Percentiles rank a stretch among this genome's conserved stretches.
Conservation (phyloP, 1,140 invertebrate genomes). For the Portunus trituberculatus region DNA sequence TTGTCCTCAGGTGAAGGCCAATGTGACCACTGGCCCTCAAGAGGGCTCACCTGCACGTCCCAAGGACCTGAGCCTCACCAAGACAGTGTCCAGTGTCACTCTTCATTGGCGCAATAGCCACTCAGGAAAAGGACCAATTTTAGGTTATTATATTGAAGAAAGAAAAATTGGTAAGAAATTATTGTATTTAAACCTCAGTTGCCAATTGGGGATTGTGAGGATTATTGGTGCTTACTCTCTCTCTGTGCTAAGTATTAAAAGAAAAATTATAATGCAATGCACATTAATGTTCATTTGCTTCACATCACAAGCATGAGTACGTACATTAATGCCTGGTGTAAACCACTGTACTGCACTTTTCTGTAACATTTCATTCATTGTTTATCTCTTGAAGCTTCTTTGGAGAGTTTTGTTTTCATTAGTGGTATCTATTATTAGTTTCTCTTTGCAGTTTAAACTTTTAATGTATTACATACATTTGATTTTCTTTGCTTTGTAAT, state of each 20-base stretch:
- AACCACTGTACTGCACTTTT: constrained; percentile 52
- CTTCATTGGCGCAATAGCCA: constrained; percentile 93
- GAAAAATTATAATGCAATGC: constrained; percentile 7
- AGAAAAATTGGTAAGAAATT: constrained; percentile 88
- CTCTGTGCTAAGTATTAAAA: constrained; percentile 24
- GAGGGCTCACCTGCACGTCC: constrained; percentile 91
- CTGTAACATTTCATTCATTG: background rate
- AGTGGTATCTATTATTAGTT: too few species aligned
- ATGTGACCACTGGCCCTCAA: constrained; percentile 97
- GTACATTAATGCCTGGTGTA: constrained; percentile 48
- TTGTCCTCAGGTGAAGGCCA: constrained; percentile 81
- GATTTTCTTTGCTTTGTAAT: too few species aligned
- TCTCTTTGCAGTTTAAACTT: too few species aligned
- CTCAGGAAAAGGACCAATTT: constrained; percentile 90
- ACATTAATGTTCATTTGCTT: constrained; percentile 53
- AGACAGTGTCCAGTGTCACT: constrained; percentile 91
- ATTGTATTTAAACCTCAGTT: background rate
- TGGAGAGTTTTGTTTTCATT: too few species aligned
- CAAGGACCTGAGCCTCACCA: constrained; percentile 86
- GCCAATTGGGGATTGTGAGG: background rate
- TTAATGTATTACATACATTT: too few species aligned
- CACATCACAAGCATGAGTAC: constrained; percentile 49
- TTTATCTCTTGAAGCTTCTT: too few species aligned
- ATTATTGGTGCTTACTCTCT: background rate
- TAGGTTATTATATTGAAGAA: constrained; percentile 96